Evolutionary conservation across 2,888 invertebrate genomes (phyloP), one percentile per base, ranked within the genome.

Genomic region (Lasioglossum calceatum): DNA sequence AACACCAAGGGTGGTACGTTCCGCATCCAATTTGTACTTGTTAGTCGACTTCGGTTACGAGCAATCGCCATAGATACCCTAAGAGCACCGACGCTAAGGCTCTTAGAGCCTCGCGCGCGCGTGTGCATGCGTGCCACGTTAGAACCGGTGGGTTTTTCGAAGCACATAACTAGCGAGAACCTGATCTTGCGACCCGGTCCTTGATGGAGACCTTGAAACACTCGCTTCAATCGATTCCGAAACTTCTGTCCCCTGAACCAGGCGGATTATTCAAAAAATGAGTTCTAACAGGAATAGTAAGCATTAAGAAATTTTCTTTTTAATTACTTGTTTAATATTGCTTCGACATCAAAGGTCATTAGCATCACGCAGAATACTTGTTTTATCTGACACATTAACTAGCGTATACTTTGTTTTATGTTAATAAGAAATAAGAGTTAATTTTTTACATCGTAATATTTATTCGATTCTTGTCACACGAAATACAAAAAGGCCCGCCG

Each of bases 21-120:
- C 19, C 32, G 73, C 70, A 27, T 75, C 36, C 36, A 67, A 50
- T 77, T 73, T 64, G n/a, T 44, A 71, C 39, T 61, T 58, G 16
- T 36, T 23, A 16, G 12, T 14, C 3, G 70, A 39, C 70, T 23
- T 36, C 70, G 36, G 67, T 67, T 67, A 36, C 73, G n/a, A 44
- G 47, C 47, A 32, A 50, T 54, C 36, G 32, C 50, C 50, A 36
- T 36, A 67, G 67, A 67, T 67, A 67, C 32, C 67, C 36, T 36
- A 67, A 67, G 67, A 67, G 67, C 36, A 19, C 7, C 16, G 67
- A 36, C 67, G 67, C 19, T 67, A 67, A 67, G 67, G 36, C 19
- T 67, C 67, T 67, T 67, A 67, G 3, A 67, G 36, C 8, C 14
- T 36, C 16, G 54, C 2, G 8, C 2, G 23, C 1, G 4, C 10